These are phyloP conservation scores for Eupeodes latifasciatus DNA, from an alignment of 2,888 invertebrate genomes.

Conservation along the genomic window DNA sequence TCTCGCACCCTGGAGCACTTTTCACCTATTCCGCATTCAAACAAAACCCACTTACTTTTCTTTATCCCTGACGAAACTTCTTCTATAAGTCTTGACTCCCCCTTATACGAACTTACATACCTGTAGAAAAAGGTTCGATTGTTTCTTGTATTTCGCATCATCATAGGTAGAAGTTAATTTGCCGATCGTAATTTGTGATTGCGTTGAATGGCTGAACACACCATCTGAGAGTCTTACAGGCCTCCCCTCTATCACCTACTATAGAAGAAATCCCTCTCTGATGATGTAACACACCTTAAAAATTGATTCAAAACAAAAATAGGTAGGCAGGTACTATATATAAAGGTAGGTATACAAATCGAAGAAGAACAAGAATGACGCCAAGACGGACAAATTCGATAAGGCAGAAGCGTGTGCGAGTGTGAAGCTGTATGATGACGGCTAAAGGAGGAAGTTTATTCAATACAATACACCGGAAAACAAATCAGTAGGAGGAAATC, in stretches of 20 bases:
- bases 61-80: neutral
- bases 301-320: conserved; percentile 24
- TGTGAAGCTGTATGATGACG: conserved; percentile 11
- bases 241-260: neutral
- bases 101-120: neutral
- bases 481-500: conserved; percentile 75
- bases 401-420: neutral
- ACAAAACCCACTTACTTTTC: conserved; percentile 31
- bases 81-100: neutral
- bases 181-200: conserved; percentile 74
- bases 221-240: conserved; percentile 25
- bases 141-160: conserved; percentile 57
- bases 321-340: too few relatives aligned
- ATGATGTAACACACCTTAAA: conserved; percentile 57
- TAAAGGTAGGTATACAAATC: neutral
- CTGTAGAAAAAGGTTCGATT: conserved; percentile 9
- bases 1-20: conserved; percentile 39
- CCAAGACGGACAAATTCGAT: conserved; percentile 30
- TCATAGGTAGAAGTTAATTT: conserved; percentile 73
- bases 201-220: conserved; percentile 65
- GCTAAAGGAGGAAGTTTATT: conserved; percentile 47
- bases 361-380: conserved; percentile 3
- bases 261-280: neutral
- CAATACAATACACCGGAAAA: conserved; percentile 71
- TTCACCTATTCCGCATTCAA: conserved; percentile 6